Base-by-base conservation (phyloP, 2,888 invertebrate genomes). In the Drosophila picticornis region DNA sequence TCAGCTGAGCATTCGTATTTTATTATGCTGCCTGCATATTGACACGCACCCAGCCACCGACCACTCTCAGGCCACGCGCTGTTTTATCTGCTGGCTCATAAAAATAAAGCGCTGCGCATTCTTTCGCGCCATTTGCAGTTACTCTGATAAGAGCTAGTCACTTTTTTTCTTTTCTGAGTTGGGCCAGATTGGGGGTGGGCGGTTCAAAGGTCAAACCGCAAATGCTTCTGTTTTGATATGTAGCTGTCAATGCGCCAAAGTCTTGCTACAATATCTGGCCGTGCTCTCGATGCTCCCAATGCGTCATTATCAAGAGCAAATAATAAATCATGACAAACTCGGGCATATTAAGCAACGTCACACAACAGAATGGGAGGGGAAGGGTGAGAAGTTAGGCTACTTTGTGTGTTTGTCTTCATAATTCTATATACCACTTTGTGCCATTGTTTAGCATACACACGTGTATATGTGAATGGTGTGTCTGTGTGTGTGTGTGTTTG, bases 111-210 rank as follows among this genome's bases (percentile, higher is more conserved):
- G 90, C 76, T 89, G 82, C 90, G 87, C 88, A 88, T 88, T 88
- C 87, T 88, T 88, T 88, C 87, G 89, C 90, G 90, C 87, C 90
- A 87, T 87, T 87, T 87, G 87, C 87, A 89, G 88, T 88, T 75
- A 76, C 84, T 78, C 83, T 85, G 87, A 88, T 88, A 88, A 88
- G 83, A 83, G 85, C 77, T 77, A 81, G 82, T 80, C 74, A 71
- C 79, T 65, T 52, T 67, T 63, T 60, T 56, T 27, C 31, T 46
- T 16, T 27, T 57, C n/a, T 38, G 36, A 25, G 11, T 56, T 36
- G 38, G 61, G 38, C 58, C 65, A 59, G 69, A 34, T 22, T 56
- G 19, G n/a, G 46, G 9, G 38, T 13, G 63, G 48, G 58, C 27
- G 69, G 63, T 60, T 76, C 78, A 89, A 83, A 88, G 87, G 88